These are phyloP conservation scores for Willowsia nigromaculata DNA, from an alignment of 2,888 invertebrate species.

Conservation along the genomic window DNA sequence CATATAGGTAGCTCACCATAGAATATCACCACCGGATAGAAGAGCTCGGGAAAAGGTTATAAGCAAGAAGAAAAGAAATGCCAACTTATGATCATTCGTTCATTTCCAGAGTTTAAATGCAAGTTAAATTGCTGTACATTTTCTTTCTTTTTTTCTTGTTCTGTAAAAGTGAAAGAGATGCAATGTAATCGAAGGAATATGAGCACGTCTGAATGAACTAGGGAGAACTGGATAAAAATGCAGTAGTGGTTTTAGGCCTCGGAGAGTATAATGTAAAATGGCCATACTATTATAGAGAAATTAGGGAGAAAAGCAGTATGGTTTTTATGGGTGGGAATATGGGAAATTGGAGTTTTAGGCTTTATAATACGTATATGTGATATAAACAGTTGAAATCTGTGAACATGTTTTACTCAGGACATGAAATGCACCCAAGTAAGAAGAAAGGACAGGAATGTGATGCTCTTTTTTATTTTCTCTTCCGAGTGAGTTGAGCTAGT, in stretches of 20 bases:
- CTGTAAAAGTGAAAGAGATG: background rate
- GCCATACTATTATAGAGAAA: background rate
- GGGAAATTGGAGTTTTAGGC: background rate
- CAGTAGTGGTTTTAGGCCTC: background rate
- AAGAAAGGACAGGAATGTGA: background rate
- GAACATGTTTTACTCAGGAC: no score
- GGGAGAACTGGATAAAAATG: background rate
- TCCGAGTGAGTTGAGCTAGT: background rate
- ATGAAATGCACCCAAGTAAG: background rate
- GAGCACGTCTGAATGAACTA: constrained; percentile 4
- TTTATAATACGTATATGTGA: background rate
- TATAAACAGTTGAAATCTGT: background rate
- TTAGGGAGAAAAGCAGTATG: background rate
- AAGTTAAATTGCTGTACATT: no score
- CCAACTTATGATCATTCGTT: background rate
- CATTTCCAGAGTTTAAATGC: no score
- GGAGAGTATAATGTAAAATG: background rate
- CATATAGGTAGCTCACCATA: background rate
- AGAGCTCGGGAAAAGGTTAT: constrained; percentile 3
- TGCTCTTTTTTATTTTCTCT: background rate
- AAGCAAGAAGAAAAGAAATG: background rate
- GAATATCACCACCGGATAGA: background rate
- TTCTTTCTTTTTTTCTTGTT: no score
- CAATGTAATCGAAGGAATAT: background rate
- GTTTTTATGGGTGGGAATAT: constrained; percentile 13